These are phyloP conservation scores for Eulimnadia texana DNA, from an alignment of 1,140 invertebrate genomes.

Conservation along the genomic window DNA sequence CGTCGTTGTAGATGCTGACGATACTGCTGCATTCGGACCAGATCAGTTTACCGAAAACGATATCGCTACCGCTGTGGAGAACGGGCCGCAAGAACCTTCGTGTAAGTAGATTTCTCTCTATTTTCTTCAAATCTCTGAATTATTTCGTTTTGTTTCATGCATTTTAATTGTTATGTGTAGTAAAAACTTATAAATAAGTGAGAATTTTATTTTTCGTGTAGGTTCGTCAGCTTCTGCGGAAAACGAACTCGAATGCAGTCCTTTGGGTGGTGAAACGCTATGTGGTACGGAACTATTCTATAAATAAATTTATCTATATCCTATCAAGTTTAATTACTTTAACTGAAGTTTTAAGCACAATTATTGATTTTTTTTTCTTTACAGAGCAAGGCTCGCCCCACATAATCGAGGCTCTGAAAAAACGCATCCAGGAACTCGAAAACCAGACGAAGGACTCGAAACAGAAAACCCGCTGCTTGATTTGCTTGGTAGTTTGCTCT, in stretches of 20 bases:
- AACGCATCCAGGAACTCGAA: constrained; percentile 51
- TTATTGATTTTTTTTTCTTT: not conserved
- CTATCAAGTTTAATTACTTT: too few species aligned
- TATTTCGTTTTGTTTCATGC: too few species aligned
- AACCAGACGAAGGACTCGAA: constrained; percentile 28
- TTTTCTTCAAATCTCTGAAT: too few species aligned
- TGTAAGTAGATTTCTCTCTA: too few species aligned
- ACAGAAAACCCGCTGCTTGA: constrained; percentile 62
- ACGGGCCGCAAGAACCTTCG: constrained; percentile 33
- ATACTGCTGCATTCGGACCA: constrained; percentile 58
- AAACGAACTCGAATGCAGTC: not conserved
- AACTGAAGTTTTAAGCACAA: too few species aligned
- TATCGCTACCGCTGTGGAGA: constrained; percentile 31
- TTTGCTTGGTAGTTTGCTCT: constrained; percentile 56
- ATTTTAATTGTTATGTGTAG: too few species aligned
- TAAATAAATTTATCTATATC: too few species aligned
- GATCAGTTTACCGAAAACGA: constrained; percentile 66
- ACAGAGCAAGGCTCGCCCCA: not conserved
- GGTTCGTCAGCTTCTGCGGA: not conserved
- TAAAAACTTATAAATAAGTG: too few species aligned
- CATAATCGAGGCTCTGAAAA: constrained; percentile 40
- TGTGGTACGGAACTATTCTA: constrained; percentile 3
- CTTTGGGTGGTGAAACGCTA: not conserved
- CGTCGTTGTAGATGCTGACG: constrained; percentile 60
- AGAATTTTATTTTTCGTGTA: too few species aligned